A percentile compares a stretch with the other conserved stretches of the same genome.
Evolutionary conservation across 2,113 vertebrate genomes (phyloP).

Genomic region (Ceyx melanurus): DNA sequence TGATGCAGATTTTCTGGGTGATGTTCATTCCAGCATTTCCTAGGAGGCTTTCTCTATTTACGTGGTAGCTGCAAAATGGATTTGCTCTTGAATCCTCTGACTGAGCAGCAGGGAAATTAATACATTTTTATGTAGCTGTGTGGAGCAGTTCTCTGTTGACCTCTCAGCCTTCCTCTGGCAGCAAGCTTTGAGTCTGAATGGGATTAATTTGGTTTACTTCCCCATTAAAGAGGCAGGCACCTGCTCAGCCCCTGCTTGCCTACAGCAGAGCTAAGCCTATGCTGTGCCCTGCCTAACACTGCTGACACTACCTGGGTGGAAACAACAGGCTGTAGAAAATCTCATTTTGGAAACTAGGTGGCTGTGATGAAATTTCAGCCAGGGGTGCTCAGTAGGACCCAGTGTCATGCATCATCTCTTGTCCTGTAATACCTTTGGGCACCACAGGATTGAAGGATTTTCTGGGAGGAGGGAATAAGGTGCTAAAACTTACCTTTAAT

Average conservation of each 20-base stretch:
- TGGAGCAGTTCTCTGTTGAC: not conserved
- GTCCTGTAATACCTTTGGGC: not conserved
- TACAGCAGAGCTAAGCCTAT: not conserved
- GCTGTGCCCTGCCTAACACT: not conserved
- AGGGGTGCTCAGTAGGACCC: not conserved
- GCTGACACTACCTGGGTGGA: not conserved
- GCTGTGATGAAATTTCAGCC: conserved; percentile 6
- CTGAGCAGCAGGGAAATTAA: not conserved
- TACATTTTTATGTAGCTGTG: not conserved
- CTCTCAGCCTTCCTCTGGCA: not conserved
- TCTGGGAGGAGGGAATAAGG: not conserved
- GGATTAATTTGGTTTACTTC: conserved; percentile 26
- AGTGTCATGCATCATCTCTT: not conserved
- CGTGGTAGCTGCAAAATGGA: not conserved
- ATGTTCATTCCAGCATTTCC: not conserved
- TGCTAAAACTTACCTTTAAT: conserved; percentile 13
- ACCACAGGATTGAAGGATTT: not conserved
- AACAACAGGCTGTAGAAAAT: not conserved
- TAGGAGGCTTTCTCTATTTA: not conserved
- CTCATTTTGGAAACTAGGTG: not conserved
- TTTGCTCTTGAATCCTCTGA: conserved; percentile 1
- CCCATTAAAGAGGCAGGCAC: not conserved
- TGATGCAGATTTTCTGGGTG: not conserved
- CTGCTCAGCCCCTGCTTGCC: not conserved
- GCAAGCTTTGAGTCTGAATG: conserved; percentile 10